A percentile compares a stretch with the other conserved stretches of the same genome.
These are phyloP conservation scores for Onychomys torridus DNA, from an alignment of 2,797 vertebrate genomes.

Conservation along the genomic window DNA sequence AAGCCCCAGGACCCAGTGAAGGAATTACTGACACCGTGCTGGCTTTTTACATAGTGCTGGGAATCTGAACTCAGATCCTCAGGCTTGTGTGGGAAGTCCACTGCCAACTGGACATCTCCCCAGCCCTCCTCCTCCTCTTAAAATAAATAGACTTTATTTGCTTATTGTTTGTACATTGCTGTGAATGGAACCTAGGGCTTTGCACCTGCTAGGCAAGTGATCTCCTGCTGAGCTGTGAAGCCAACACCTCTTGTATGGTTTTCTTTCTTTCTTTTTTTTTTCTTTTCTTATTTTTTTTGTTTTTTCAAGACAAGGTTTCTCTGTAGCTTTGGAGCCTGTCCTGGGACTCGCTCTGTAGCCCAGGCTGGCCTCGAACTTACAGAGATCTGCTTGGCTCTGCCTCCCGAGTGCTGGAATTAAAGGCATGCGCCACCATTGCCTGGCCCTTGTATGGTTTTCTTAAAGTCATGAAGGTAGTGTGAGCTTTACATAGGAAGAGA, in stretches of 20 bases:
- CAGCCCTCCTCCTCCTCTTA: background rate
- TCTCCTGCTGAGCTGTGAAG: background rate
- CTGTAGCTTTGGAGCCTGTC: too few relatives aligned
- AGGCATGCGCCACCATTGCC: too few relatives aligned
- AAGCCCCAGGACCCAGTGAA: background rate
- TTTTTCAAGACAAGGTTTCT: too few relatives aligned
- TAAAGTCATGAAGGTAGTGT: slow-evolving; percentile 14
- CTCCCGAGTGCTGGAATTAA: too few relatives aligned
- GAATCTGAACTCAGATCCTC: background rate
- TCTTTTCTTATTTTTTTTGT: too few relatives aligned
- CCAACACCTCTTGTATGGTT: background rate
- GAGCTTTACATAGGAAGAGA: background rate
- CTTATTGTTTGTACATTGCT: background rate
- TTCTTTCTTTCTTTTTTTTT: too few relatives aligned
- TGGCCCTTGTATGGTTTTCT: slow-evolving; percentile 38
- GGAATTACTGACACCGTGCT: background rate
- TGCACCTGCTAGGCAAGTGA: background rate
- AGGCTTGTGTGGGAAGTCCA: background rate
- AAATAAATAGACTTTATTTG: background rate
- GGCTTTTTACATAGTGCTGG: background rate
- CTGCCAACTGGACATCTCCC: background rate
- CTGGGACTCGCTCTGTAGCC: too few relatives aligned
- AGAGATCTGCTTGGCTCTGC: too few relatives aligned
- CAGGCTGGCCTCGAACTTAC: too few relatives aligned
- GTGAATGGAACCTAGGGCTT: background rate